Evolutionary conservation across 1,140 invertebrate genomes (phyloP).

Genomic region (Bombus ignitus): DNA sequence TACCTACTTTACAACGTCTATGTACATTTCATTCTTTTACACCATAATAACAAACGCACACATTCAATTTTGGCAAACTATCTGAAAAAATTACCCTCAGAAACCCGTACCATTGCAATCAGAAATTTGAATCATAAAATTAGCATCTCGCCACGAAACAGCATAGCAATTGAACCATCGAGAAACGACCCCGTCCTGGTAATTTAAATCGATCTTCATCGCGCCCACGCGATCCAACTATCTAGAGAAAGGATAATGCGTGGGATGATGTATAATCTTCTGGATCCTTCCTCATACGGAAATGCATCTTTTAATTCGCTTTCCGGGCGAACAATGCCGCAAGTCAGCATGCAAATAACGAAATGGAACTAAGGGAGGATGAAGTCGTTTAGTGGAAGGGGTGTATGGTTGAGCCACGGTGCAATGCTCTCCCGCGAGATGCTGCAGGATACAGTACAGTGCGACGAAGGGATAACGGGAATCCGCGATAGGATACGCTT

Average conservation of each 20-base stretch:
- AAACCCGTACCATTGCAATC: neutral
- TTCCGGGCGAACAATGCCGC: constrained; percentile 52
- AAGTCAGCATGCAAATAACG: neutral
- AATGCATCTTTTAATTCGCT: constrained; percentile 57
- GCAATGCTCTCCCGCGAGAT: constrained; percentile 43
- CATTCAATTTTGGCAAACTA: neutral
- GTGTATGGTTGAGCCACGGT: neutral
- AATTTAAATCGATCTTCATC: neutral
- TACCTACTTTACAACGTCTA: neutral
- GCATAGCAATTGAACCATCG: neutral
- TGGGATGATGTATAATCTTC: neutral
- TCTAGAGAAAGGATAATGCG: neutral
- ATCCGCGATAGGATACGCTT: constrained; percentile 71
- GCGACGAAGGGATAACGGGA: constrained; percentile 54
- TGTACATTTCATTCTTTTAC: no score
- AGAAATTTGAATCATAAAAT: neutral
- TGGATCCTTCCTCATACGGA: constrained; percentile 3
- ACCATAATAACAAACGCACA: no score
- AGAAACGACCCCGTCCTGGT: no score
- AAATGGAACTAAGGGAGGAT: neutral
- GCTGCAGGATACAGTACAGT: constrained; percentile 12
- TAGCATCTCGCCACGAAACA: neutral
- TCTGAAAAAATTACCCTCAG: neutral
- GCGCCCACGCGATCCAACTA: neutral
- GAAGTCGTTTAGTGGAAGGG: neutral